These are phyloP conservation scores for Amphipoea lucens DNA, from an alignment of 2,888 invertebrate species.

Conservation along the genomic window DNA sequence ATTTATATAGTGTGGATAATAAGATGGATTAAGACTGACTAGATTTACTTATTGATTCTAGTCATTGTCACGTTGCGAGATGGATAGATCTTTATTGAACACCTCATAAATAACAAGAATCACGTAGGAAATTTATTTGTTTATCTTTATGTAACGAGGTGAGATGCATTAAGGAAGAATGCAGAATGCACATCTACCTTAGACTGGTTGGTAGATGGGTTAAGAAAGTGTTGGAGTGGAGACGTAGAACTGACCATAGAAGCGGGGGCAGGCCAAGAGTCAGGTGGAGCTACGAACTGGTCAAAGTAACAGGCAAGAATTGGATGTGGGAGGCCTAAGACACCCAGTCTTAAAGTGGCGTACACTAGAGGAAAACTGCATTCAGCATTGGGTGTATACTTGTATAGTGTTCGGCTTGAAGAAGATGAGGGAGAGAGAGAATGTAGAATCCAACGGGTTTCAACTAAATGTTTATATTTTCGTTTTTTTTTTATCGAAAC, in stretches of 20 bases:
- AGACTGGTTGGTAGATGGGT: background rate
- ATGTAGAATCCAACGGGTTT: background rate
- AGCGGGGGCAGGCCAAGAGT: background rate
- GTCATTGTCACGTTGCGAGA: constrained; percentile 15
- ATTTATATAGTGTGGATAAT: constrained; percentile 37
- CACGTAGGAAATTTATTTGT: constrained; percentile 42
- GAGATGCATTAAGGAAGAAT: background rate
- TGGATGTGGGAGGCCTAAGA: background rate
- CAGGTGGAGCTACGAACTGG: background rate
- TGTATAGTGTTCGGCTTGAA: background rate
- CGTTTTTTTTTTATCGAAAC: constrained; percentile 1
- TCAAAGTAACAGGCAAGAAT: background rate
- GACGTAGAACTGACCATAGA: background rate
- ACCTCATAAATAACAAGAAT: constrained; percentile 26
- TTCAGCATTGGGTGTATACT: background rate
- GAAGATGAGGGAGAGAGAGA: background rate
- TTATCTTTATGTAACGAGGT: constrained; percentile 20
- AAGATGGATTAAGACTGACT: constrained; percentile 40
- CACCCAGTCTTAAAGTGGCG: too few species aligned
- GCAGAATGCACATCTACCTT: background rate
- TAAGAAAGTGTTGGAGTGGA: background rate
- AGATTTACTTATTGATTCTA: constrained; percentile 30
- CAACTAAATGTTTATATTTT: background rate
- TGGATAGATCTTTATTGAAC: constrained; percentile 32
- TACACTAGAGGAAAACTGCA: background rate